Evolutionary conservation across 1,140 invertebrate genomes (phyloP).

Genomic region (Drosophila parabipectinata): DNA sequence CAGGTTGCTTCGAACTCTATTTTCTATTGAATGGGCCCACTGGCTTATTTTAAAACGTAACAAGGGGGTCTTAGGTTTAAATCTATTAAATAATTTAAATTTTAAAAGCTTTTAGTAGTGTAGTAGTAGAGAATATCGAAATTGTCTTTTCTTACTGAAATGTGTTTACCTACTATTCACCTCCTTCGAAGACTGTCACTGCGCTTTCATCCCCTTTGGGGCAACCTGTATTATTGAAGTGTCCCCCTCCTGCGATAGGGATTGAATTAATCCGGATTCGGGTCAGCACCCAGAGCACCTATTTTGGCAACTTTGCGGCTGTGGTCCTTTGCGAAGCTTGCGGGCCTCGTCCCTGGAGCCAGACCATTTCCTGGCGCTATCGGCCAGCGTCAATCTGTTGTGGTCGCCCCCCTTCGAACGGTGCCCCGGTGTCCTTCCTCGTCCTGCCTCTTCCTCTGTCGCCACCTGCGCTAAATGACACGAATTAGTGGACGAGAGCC

Average conservation of each 20-base stretch:
- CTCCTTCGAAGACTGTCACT: neutral
- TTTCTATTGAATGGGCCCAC: neutral
- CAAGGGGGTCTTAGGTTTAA: neutral
- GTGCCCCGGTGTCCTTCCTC: conserved; percentile 33
- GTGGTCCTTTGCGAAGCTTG: conserved; percentile 28
- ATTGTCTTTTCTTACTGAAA: neutral
- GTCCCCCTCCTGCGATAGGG: conserved; percentile 29
- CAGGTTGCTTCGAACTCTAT: neutral
- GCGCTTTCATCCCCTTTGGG: conserved; percentile 13
- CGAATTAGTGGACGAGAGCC: conserved; percentile 67
- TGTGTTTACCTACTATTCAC: neutral
- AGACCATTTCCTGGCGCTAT: conserved; percentile 67
- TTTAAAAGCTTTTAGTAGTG: neutral
- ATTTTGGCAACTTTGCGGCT: conserved; percentile 60
- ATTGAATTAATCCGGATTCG: conserved; percentile 60
- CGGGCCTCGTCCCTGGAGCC: conserved; percentile 34
- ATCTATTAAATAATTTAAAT: neutral
- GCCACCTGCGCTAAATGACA: conserved; percentile 78
- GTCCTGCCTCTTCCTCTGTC: conserved; percentile 58
- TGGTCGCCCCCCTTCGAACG: conserved; percentile 26
- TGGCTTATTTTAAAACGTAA: neutral
- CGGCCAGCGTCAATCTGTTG: conserved; percentile 73
- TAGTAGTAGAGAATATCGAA: neutral
- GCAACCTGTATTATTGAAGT: conserved; percentile 8
- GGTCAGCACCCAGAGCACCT: conserved; percentile 59